These are phyloP conservation scores for Lacanobia oleracea DNA, from an alignment of 2,888 invertebrate species.

Conservation along the genomic window DNA sequence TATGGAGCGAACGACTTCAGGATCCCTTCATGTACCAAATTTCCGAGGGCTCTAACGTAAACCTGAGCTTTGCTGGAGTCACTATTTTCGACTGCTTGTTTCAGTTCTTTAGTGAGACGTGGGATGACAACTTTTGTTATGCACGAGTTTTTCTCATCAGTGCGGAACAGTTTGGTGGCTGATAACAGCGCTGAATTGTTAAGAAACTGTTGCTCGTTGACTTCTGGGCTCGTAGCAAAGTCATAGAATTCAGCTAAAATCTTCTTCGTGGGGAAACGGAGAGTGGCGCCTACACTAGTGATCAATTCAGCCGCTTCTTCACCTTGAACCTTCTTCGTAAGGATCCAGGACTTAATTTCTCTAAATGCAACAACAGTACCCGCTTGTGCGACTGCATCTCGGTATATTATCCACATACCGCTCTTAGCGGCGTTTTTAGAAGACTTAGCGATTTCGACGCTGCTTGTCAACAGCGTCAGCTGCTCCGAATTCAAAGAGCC, in stretches of 20 bases:
- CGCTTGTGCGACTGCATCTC: conserved; percentile 92
- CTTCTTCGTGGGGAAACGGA: conserved; percentile 91
- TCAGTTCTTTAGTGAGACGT: conserved; percentile 88
- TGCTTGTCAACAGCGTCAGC: conserved; percentile 87
- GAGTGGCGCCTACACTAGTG: conserved; percentile 86
- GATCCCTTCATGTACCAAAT: conserved; percentile 91
- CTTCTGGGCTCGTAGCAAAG: conserved; percentile 88
- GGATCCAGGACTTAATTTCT: conserved; percentile 91
- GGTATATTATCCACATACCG: conserved; percentile 91
- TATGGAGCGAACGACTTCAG: conserved; percentile 92
- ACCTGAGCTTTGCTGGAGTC: conserved; percentile 91
- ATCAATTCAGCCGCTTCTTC: conserved; percentile 91
- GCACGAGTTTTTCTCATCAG: conserved; percentile 89
- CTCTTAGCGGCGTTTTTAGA: conserved; percentile 81
- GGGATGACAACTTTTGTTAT: conserved; percentile 92
- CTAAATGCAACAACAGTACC: conserved; percentile 93
- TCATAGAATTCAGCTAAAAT: conserved; percentile 91
- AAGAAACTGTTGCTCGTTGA: conserved; percentile 86
- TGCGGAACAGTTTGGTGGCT: conserved; percentile 90
- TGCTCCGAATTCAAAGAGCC: conserved; percentile 91
- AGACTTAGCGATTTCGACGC: conserved; percentile 84
- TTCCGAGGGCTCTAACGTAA: conserved; percentile 92
- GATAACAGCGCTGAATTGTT: conserved; percentile 91
- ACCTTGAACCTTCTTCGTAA: conserved; percentile 87
- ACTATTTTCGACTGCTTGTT: conserved; percentile 87